Evolutionary conservation across 2,113 vertebrate genomes (phyloP), one percentile per base, ranked within the genome.

Genomic region (Labrus mixtus): DNA sequence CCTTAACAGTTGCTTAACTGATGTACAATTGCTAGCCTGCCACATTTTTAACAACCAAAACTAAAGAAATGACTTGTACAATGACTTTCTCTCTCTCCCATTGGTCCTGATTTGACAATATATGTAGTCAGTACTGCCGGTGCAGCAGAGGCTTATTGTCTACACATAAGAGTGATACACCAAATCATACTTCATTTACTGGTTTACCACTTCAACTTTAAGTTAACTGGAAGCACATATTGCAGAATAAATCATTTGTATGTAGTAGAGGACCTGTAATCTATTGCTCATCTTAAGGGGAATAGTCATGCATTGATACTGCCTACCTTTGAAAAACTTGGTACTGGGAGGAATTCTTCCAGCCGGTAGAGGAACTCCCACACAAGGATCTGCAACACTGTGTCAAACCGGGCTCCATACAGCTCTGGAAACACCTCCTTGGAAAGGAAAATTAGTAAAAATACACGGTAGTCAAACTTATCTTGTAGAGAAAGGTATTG

Each of bases 301-400:
- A 13, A 12, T 15, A 15, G 11, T 15, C 46, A 3, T 8, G 15
- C 7, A 16, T 17, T 17, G 46, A 16, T 43, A n/a, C 60, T 6
- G 22, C 45, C 33, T 50, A 64, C 62, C 17, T 64, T 64, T 50
- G 19, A 64, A 19, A 64, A 64, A 64, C 62, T 50, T 50, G 62
- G 62, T 4, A 64, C 46, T n/a, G 62, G 25, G 17, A 64, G 17
- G 11, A 50, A 50, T 25, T 64, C 62, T 33, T 64, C 62, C 25
- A 50, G 25, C 9, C 45, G 3, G 10, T 50, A 20, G 3, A 50
- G n/a, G 25, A 64, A 64, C 25, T 64, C 62, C 45, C 45, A 64
- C 62, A 64, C 17, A 1, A 64, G 62, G 62, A 64, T 64, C 62
- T 64, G 62, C 17, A 64, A 4, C 23, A 15, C 45, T 33, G 62